A percentile compares a stretch with the other conserved stretches of the same genome.
Conservation (phyloP, 2,797 vertebrate genomes). For the Melanotaenia maccullochi region DNA sequence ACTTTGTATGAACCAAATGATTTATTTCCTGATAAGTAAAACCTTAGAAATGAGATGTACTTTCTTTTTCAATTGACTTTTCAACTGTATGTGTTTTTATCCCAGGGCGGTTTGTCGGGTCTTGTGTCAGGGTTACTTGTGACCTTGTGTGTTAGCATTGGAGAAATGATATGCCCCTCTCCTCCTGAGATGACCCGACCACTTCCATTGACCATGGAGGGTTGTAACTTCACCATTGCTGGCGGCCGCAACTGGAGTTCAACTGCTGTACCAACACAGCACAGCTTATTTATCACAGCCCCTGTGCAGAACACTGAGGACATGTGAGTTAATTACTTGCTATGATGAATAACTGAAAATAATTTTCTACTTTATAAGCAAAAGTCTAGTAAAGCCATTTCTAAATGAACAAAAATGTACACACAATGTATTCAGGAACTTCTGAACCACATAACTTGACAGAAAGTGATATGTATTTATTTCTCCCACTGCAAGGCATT, state of each 20-base stretch:
- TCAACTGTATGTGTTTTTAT: neutral
- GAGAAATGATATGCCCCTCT: slow-evolving; percentile 85
- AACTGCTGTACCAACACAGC: slow-evolving; percentile 42
- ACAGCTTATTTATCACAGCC: slow-evolving; percentile 37
- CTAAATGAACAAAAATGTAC: no score
- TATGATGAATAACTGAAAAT: neutral
- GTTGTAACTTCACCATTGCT: slow-evolving; percentile 80
- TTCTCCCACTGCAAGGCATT: slow-evolving; percentile 74
- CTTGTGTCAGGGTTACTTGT: slow-evolving; percentile 81
- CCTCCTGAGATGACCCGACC: slow-evolving; percentile 75
- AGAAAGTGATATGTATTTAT: neutral
- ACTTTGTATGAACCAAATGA: no score
- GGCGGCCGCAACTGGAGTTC: slow-evolving; percentile 64
- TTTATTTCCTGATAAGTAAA: no score
- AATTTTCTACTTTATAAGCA: neutral
- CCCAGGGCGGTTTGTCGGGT: slow-evolving; percentile 87
- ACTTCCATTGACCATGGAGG: slow-evolving; percentile 77
- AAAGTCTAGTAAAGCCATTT: no score
- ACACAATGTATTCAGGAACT: no score
- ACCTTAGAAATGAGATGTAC: no score
- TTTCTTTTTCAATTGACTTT: neutral
- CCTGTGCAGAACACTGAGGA: slow-evolving; percentile 4
- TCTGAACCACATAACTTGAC: neutral
- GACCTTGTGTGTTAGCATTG: slow-evolving; percentile 86
- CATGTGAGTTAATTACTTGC: slow-evolving; percentile 32